Percentiles rank a stretch among this genome's conserved stretches.
These are phyloP conservation scores for Boulengerochromis microlepis DNA, from an alignment of 2,113 vertebrate species.

Conservation along the genomic window DNA sequence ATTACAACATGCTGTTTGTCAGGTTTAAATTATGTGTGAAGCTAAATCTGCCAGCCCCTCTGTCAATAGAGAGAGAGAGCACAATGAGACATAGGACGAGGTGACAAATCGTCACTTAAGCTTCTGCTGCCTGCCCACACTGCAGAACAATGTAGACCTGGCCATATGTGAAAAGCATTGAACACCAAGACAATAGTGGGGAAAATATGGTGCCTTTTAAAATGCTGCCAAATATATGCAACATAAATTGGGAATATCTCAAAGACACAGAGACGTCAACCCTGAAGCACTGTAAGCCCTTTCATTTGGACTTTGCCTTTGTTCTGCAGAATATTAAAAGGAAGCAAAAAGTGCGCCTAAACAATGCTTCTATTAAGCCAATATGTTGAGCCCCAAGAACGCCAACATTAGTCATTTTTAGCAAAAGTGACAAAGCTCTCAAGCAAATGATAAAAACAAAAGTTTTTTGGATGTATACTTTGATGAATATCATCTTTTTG, in stretches of 20 bases:
- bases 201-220: not conserved
- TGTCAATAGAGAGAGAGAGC: conserved; percentile 23
- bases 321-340: not conserved
- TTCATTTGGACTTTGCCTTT: not conserved
- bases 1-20: not conserved
- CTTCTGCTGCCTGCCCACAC: conserved; percentile 54
- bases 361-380: not conserved
- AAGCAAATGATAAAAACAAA: not conserved
- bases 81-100: conserved; percentile 49
- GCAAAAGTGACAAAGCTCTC: not conserved
- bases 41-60: conserved; percentile 7
- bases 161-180: conserved; percentile 15
- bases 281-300: not conserved
- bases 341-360: not conserved
- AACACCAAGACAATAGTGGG: conserved; percentile 12
- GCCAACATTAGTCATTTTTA: not conserved
- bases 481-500: not conserved
- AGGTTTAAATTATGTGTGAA: conserved; percentile 23
- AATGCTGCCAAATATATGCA: not conserved
- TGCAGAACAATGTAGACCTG: conserved; percentile 32
- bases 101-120: conserved; percentile 55
- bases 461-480: not conserved
- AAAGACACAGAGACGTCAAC: not conserved
- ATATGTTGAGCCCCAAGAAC: not conserved
- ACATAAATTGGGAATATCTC: not conserved